Evolutionary conservation across 2,888 invertebrate species (phyloP).

Genomic region (Synanthedon formicaeformis): DNA sequence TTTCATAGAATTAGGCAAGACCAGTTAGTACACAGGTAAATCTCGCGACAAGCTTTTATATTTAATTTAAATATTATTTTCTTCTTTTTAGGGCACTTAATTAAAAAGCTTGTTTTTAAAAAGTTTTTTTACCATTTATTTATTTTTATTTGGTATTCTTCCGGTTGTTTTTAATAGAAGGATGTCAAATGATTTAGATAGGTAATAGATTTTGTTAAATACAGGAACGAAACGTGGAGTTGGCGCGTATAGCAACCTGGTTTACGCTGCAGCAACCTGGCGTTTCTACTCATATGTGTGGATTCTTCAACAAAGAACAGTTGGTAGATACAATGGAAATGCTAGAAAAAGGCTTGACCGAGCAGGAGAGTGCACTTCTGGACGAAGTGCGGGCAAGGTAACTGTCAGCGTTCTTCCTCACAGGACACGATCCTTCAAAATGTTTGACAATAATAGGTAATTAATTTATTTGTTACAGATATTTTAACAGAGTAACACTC

Average conservation of each 20-base stretch:
- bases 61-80: too few species aligned
- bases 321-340: conserved; percentile 75
- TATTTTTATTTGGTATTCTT: too few species aligned
- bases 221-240: conserved; percentile 72
- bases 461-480: conserved; percentile 23
- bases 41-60: too few species aligned
- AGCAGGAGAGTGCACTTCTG: conserved; percentile 74
- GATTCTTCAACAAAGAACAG: conserved; percentile 77
- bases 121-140: too few species aligned
- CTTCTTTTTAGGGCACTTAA: too few species aligned
- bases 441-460: neutral
- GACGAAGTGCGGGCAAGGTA: conserved; percentile 74
- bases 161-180: too few species aligned
- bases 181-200: too few species aligned
- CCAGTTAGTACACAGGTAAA: too few species aligned
- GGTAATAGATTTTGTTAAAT: neutral
- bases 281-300: conserved; percentile 79
- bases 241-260: conserved; percentile 80
- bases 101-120: too few species aligned
- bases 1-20: too few species aligned
- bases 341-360: conserved; percentile 72
- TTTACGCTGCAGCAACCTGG: conserved; percentile 72
- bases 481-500: conserved; percentile 30
- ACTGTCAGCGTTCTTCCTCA: conserved; percentile 12
- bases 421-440: neutral